Base-by-base conservation (phyloP, 1,140 invertebrate genomes). In the Cyclargus thomasi region DNA sequence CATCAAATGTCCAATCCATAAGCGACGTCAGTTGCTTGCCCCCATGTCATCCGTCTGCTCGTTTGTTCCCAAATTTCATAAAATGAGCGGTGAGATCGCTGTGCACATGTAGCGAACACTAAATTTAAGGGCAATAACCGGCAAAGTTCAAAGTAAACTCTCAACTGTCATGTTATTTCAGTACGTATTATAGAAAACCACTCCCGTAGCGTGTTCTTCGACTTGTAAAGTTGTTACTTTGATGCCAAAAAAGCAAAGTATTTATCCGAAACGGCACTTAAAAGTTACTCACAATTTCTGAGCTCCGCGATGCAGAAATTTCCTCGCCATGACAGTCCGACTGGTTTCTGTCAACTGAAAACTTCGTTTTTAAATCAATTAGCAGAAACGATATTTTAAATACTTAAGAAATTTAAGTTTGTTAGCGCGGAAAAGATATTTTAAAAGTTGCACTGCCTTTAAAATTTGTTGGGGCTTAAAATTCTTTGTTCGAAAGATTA, bases 351-450 rank as follows among this genome's bases (percentile, higher is more conserved):
- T 47, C 39, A 47, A 47, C 39, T 47, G 10, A 47, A 47, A 47
- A 47, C 39, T 47, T 47, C 39, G 14, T 47, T 47, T 47, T 47
- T 47, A 47, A 47, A 47, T 47, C 39, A 47, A 47, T 47, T 47
- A 47, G 39, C 39, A 47, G 39, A 47, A 47, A 47, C 14, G 39
- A 47, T 47, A 47, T 47, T 47, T 47, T 47, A 47, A 47, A 47
- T 47, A 47, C 39, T 47, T 47, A 47, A 47, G 8, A 16, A 47
- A 47, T 47, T 47, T 11, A 47, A 47, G 39, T 47, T 47, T 47
- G 14, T 47, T 47, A 47, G 6, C 39, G 39, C 39, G 39, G 39
- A 47, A 47, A 47, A 47, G 39, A 47, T 47, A 47, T 47, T 47
- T 47, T 14, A 47, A 47, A 16, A 47, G 39, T 47, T 16, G 39